Evolutionary conservation across 2,888 invertebrate genomes (phyloP).

Genomic region (Acleris laterana): DNA sequence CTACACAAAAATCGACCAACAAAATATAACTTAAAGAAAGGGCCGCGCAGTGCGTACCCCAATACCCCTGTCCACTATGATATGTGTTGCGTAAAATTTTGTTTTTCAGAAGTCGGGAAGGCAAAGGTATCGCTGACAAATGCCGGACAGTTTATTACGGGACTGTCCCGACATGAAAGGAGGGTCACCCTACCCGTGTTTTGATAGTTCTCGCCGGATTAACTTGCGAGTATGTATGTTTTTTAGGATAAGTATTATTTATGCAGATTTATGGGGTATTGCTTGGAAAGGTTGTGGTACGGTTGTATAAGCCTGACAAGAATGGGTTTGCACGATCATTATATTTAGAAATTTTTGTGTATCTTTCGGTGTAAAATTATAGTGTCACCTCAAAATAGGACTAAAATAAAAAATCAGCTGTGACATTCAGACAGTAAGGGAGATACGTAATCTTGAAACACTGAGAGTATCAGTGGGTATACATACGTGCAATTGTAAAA

Average conservation of each 20-base stretch:
- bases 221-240: constrained; percentile 29
- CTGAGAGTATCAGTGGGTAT: no score
- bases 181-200: constrained; percentile 39
- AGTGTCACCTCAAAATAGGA: no score
- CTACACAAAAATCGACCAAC: not conserved
- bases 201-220: constrained; percentile 36
- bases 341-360: no score
- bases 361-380: no score
- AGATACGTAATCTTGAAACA: no score
- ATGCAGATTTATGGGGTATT: constrained; percentile 22
- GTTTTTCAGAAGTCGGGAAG: constrained; percentile 72
- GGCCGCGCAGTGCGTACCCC: constrained; percentile 56
- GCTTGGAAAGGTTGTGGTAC: not conserved
- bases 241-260: constrained; percentile 22
- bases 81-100: constrained; percentile 83
- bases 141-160: constrained; percentile 70
- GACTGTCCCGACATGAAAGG: constrained; percentile 36
- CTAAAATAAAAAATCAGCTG: no score
- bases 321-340: no score
- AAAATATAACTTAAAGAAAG: not conserved
- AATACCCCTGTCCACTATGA: constrained; percentile 71
- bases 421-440: no score
- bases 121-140: constrained; percentile 76
- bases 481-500: no score
- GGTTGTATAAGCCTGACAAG: no score